Percentiles rank a stretch among this genome's conserved stretches.
Evolutionary conservation across 2,888 invertebrate genomes (phyloP).

Genomic region (Coenonympha glycerion): DNA sequence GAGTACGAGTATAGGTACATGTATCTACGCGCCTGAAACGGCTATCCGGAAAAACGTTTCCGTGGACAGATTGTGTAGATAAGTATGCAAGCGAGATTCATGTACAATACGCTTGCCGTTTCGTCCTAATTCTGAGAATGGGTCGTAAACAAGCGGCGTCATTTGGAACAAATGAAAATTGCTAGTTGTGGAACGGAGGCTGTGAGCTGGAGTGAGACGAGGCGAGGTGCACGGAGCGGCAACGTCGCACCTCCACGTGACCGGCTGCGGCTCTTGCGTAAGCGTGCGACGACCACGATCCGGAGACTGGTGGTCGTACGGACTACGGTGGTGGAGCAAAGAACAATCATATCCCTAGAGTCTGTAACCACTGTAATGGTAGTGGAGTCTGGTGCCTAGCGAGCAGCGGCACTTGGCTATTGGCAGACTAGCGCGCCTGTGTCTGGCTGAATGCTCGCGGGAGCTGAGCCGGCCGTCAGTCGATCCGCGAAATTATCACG

Average conservation of each 20-base stretch:
- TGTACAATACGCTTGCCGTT: slow-evolving; percentile 40
- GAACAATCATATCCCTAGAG: too few relatives aligned
- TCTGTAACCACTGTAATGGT: too few relatives aligned
- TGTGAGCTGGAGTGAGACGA: slow-evolving; percentile 56
- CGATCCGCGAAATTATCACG: too few relatives aligned
- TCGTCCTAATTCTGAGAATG: slow-evolving; percentile 62
- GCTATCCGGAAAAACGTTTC: slow-evolving; percentile 26
- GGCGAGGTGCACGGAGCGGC: slow-evolving; percentile 51
- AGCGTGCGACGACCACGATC: slow-evolving; percentile 62
- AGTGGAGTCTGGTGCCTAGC: too few relatives aligned
- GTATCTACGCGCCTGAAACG: slow-evolving; percentile 3
- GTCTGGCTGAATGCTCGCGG: too few relatives aligned
- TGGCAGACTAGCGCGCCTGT: too few relatives aligned
- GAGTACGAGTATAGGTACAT: too few relatives aligned
- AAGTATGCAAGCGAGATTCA: slow-evolving; percentile 32
- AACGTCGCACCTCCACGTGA: slow-evolving; percentile 71
- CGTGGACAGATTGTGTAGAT: slow-evolving; percentile 31
- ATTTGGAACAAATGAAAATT: slow-evolving; percentile 70
- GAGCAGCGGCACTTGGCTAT: too few relatives aligned
- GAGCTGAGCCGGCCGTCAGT: too few relatives aligned
- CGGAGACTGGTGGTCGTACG: too few relatives aligned
- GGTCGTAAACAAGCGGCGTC: slow-evolving; percentile 64
- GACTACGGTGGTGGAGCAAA: too few relatives aligned
- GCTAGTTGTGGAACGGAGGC: slow-evolving; percentile 55
- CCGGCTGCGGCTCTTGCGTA: slow-evolving; percentile 70